phyloP scores from a whole-genome alignment of 2,797 vertebrate genomes.

The Hippoglossus hippoglossus region DNA sequence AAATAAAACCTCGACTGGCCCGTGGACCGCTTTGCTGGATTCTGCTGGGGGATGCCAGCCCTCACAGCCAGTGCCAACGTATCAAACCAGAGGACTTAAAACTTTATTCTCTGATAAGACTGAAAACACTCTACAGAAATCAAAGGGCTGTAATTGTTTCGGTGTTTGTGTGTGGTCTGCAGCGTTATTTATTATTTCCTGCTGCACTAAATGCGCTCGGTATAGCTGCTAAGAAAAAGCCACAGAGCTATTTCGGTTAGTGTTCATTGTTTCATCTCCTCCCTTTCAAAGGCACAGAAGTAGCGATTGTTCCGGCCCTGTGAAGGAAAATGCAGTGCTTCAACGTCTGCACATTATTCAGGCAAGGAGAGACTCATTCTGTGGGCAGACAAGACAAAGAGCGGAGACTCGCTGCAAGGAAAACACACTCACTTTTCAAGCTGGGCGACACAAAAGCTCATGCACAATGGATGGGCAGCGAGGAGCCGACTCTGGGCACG shows the following conservation, averaged over 20 bases:
- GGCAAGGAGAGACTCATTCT: slow-evolving; percentile 7
- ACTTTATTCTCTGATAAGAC: slow-evolving; percentile 28
- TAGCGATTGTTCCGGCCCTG: slow-evolving; percentile 16
- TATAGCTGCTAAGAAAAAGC: not conserved
- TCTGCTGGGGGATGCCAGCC: slow-evolving; percentile 20
- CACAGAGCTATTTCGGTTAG: not conserved
- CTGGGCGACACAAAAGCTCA: slow-evolving; percentile 6
- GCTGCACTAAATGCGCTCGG: slow-evolving; percentile 15
- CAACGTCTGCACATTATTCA: slow-evolving; percentile 28
- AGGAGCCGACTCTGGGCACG: not conserved
- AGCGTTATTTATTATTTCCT: slow-evolving; percentile 27
- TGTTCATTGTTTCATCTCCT: slow-evolving; percentile 21
- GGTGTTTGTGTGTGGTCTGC: slow-evolving; percentile 21
- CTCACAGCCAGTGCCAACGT: not conserved
- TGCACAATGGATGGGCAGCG: slow-evolving; percentile 5
- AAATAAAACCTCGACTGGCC: slow-evolving; percentile 16
- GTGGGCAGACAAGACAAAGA: slow-evolving; percentile 34
- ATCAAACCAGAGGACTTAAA: slow-evolving; percentile 22
- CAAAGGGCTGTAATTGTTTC: not conserved
- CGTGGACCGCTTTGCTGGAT: slow-evolving; percentile 15
- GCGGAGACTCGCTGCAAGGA: slow-evolving; percentile 1
- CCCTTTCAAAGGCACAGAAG: slow-evolving; percentile 36
- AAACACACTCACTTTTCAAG: slow-evolving; percentile 10
- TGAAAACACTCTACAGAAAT: slow-evolving; percentile 11
- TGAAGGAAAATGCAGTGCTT: slow-evolving; percentile 5